Evolutionary conservation across 2,113 vertebrate genomes (phyloP), one percentile per base, ranked within the genome.

Genomic region (Nothocercus julius): DNA sequence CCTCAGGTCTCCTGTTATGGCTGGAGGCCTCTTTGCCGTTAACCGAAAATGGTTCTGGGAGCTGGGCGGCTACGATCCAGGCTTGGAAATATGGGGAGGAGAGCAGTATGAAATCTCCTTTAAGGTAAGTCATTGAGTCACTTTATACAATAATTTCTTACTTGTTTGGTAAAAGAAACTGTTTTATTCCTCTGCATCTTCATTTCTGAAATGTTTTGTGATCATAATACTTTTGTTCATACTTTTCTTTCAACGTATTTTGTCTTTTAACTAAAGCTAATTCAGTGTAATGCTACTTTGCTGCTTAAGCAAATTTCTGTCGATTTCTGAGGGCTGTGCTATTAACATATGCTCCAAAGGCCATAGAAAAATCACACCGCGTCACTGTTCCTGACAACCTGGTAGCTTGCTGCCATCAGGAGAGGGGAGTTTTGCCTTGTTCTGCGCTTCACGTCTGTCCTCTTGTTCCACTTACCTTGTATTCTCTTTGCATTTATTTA

Each of bases 1-100:
- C 82, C 82, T 68, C 97, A 99, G 98, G 97, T 99, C 98, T 85
- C 98, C 98, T 67, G 98, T 99, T 47, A 99, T 99, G 98, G 98
- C 98, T 64, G 98, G 98, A 82, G 98, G 98, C 84, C 98, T 99
- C 6, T 99, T 99, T 95, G 98, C 98, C 1, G 98, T 99, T 69
- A 97, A 99, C 92, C 98, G 98, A 30, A 98, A 97, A 32, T 99
- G 98, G 98, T 99, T 99, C 96, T 99, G 98, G 98, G 98, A 98
- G 70, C 91, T 98, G 80, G 98, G 98, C 92, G 98, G 98, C 82
- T 98, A 98, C 38, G 98, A 98, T 72, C 98, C 98, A 86, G 98
- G 98, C 45, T 95, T 98, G 94, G 98, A 98, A 94, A 98, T 98
- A 96, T 98, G 98, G 98, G 98, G 98, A 95, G 98, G 98, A 96